These are phyloP conservation scores for Pseudochirops corinnae DNA, from an alignment of 2,797 vertebrate species.

Conservation along the genomic window DNA sequence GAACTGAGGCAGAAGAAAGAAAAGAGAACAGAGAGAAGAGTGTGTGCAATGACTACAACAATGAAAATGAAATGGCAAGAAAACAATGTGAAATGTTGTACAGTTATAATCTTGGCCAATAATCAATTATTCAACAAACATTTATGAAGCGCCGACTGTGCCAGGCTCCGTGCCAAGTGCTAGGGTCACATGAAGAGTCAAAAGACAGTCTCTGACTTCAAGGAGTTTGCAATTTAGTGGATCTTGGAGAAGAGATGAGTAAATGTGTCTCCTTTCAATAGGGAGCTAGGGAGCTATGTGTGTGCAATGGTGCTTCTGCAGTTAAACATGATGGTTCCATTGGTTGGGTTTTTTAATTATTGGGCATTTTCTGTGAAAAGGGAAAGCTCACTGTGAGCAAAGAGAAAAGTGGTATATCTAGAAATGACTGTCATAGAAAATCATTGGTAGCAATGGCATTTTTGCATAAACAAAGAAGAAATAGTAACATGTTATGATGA, in stretches of 20 bases:
- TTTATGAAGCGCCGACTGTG: not conserved
- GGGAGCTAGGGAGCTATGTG: not conserved
- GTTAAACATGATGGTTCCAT: not conserved
- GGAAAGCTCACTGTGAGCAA: not conserved
- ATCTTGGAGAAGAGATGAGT: not conserved
- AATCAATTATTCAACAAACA: not conserved
- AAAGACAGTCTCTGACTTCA: not conserved
- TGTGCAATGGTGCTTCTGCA: accelerated
- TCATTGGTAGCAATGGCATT: not conserved
- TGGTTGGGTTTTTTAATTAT: not conserved
- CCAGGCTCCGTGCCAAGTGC: not conserved
- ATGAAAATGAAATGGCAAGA: not conserved
- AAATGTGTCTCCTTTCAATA: not conserved
- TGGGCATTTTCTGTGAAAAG: not conserved
- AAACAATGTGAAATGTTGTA: not conserved
- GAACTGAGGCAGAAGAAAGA: not conserved
- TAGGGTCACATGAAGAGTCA: not conserved
- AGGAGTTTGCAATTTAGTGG: not conserved
- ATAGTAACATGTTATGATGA: not conserved
- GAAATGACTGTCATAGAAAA: not conserved
- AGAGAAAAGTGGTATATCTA: not conserved
- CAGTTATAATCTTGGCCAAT: not conserved
- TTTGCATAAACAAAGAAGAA: not conserved
- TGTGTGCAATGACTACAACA: not conserved
- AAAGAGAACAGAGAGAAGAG: not conserved